Evolutionary conservation across 2,797 vertebrate genomes (phyloP), one percentile per base, ranked within the genome.

Genomic region (Anisognathus igniventris): DNA sequence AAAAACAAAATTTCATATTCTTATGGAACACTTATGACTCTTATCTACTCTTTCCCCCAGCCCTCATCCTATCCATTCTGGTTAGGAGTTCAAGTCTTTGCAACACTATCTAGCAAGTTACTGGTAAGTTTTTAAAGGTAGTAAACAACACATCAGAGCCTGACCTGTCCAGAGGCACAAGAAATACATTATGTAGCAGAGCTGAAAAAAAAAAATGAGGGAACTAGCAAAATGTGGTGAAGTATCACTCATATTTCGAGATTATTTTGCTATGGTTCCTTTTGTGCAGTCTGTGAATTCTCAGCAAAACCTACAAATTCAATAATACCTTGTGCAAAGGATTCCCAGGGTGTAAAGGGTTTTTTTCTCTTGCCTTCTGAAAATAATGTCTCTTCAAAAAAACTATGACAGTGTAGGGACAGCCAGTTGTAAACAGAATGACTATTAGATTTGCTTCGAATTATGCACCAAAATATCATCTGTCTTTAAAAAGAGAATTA

Each of bases 401-500:
- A 79, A 79, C 16, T 17, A 44, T 8, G 13, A 51, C 25, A 54
- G 53, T 1, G 2, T 37, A 76, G 71, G 35, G 33, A 70, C 42
- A 78, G 73, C 15, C 5, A 2, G 35, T 44, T 68, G 66, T 37
- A 84, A 84, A 85, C 3, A 13, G 25, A 73, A 53, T 35, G 21
- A 66, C 19, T 37, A 39, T 24, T 48, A 67, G 30, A 84, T 60
- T 10, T 45, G 22, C 45, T 72, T 57, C 1, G 1, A 18, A 42
- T 73, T 73, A 42, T 17, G 56, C 23, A 91, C 15, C 28, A 64
- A 93, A 82, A 54, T 61, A 90, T 57, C 3, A 3, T n/a, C 40
- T 70, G 30, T 24, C 67, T 82, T 79, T 54, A 70, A 71, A 92
- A 88, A 27, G 12, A 67, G 4, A 70, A 82, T 85, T 94, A 42